A percentile compares a stretch with the other conserved stretches of the same genome.
phyloP scores from a whole-genome alignment of 2,113 vertebrate genomes.

The Dipodomys merriami region DNA sequence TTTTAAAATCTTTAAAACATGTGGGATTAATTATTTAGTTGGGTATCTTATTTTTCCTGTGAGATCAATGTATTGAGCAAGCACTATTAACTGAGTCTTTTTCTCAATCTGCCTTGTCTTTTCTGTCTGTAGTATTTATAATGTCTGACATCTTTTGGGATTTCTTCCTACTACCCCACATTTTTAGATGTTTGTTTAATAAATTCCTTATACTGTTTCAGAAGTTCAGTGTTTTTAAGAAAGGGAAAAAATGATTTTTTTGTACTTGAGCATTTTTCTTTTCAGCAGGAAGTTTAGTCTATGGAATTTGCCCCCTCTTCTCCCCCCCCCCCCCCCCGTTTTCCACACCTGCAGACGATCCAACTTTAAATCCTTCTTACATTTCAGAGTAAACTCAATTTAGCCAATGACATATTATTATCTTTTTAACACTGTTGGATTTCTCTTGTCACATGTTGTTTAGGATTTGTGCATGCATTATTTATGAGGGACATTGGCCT shows the following conservation, averaged over 20 bases:
- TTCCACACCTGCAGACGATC: neutral
- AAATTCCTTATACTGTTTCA: neutral
- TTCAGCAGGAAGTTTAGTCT: conserved; percentile 4
- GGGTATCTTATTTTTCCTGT: neutral
- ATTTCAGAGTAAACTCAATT: neutral
- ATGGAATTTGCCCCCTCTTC: neutral
- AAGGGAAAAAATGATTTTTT: neutral
- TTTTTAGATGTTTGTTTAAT: conserved; percentile 31
- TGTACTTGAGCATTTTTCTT: neutral
- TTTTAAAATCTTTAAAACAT: neutral
- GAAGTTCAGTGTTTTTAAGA: neutral
- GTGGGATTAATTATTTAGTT: neutral
- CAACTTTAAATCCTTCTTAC: neutral
- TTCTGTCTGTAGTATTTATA: neutral
- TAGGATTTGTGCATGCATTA: neutral
- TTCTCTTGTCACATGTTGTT: neutral
- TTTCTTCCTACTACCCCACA: neutral
- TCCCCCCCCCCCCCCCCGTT: neutral
- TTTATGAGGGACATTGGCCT: neutral
- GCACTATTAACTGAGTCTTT: neutral
- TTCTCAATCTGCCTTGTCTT: neutral
- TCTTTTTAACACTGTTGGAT: neutral
- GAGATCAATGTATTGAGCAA: neutral
- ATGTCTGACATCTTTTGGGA: neutral
- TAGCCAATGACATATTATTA: neutral